These are phyloP conservation scores for Sebastes itinus DNA, from an alignment of 2,797 vertebrate species.

Conservation along the genomic window DNA sequence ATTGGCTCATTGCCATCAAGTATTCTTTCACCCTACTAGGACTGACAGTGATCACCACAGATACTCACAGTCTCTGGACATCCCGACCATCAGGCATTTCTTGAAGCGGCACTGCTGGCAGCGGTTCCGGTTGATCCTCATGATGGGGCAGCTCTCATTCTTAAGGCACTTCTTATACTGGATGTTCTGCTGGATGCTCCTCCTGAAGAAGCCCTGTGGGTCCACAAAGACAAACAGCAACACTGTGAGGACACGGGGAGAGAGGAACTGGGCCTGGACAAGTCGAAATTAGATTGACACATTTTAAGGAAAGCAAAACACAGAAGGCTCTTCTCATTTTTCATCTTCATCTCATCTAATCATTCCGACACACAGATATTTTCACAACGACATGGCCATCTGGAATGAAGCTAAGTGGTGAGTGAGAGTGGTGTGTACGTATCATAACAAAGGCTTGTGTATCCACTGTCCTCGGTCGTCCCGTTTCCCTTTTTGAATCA, in stretches of 20 bases:
- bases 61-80: constrained; percentile 94
- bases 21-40: not conserved
- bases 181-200: constrained; percentile 99
- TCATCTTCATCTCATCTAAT: too few species aligned
- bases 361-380: too few species aligned
- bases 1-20: not conserved
- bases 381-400: too few species aligned
- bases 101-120: constrained; percentile 98
- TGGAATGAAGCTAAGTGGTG: too few species aligned
- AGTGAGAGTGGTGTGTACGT: too few species aligned
- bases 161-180: constrained; percentile 99
- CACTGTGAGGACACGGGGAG: not conserved
- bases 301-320: too few species aligned
- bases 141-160: constrained; percentile 94
- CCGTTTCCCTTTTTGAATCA: too few species aligned
- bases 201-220: constrained; percentile 92
- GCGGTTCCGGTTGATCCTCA: constrained; percentile 97
- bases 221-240: not conserved
- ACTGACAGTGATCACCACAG: not conserved
- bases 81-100: constrained; percentile 95
- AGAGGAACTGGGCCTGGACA: not conserved
- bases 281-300: not conserved
- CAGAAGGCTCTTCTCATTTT: too few species aligned
- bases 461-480: too few species aligned
- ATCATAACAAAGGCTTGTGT: too few species aligned